Base-by-base conservation (phyloP, 2,888 invertebrate genomes). In the Lucinisca nassula region DNA sequence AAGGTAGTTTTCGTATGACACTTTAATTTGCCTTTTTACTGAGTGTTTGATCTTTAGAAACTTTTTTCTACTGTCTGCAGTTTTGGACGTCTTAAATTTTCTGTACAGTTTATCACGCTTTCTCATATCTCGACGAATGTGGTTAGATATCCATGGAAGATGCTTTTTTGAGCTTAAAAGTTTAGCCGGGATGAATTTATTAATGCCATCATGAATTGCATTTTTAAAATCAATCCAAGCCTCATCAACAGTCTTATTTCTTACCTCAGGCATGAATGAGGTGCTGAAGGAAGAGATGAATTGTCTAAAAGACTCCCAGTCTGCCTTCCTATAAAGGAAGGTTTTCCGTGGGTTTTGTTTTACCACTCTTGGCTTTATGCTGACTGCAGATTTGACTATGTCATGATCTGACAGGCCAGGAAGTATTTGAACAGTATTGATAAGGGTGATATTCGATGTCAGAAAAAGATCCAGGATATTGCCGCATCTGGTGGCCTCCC, bases 341-440 rank as follows among this genome's bases (percentile, higher is more conserved):
- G 24, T 30, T 30, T 24, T 30, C 21, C 61, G 24, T 24, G 61
- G 24, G 1, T 24, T 24, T 17, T 61, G 61, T 30, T 30, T 30
- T 6, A 4, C 17, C 17, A 30, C 61, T 30, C 10, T 61, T 17
- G 30, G 61, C 17, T 61, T 61, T 10, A 30, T 61, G 30, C 6
- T 30, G 61, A 61, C 61, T 4, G 1, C 61, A 27, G 61, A 61
- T 8, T 30, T 30, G 24, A 61, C 61, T 8, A 30, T 30, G 38
- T 75, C 40, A 10, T 81, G 81, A 55, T 75, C 75, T n/a, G 74
- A 3, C 12, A 81, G 12, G 10, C 81, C 81, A 17, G 61, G 74
- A 12, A 40, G n/a, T 17, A 75, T 38, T 40, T 75, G 40, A 27
- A 27, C 58, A 35, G 30, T 49, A 24, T 75, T 80, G 17, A 80